Percentiles rank a stretch among this genome's conserved stretches.
Evolutionary conservation across 2,888 invertebrate species (phyloP).

Genomic region (Pharmacophagus antenor): DNA sequence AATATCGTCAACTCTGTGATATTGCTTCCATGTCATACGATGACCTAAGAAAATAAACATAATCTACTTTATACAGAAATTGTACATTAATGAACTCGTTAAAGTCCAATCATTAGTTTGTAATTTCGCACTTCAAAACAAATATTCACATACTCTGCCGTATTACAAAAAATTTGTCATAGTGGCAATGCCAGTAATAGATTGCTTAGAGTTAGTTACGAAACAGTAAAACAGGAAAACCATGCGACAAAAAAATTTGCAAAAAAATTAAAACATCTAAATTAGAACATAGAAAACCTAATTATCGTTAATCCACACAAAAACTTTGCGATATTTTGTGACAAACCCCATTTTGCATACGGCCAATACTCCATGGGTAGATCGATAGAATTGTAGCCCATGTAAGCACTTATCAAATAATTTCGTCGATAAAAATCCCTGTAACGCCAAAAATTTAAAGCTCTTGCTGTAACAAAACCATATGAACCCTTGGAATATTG

Average conservation of each 20-base stretch:
- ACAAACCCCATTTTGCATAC: conserved; percentile 83
- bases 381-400: conserved; percentile 79
- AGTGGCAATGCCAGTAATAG: conserved; percentile 1
- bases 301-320: conserved; percentile 36
- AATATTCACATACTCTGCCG: too few relatives aligned
- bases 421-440: conserved; percentile 68
- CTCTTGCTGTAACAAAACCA: conserved; percentile 79
- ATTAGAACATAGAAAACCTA: conserved; percentile 8
- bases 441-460: conserved; percentile 81
- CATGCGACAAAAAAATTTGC: conserved; percentile 15
- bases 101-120: neutral
- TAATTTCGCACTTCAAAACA: neutral
- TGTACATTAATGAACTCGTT: neutral
- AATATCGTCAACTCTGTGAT: conserved; percentile 88
- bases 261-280: conserved; percentile 9
- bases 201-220: conserved; percentile 25
- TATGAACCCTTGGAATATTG: conserved; percentile 61
- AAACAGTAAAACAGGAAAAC: conserved; percentile 8
- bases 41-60: conserved; percentile 53
- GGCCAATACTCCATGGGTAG: conserved; percentile 82
- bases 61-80: neutral
- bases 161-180: neutral
- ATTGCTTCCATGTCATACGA: conserved; percentile 89
- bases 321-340: conserved; percentile 14
- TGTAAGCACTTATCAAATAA: conserved; percentile 70